phyloP scores from a whole-genome alignment of 2,888 invertebrate species.

The Caenorhabditis becei region DNA sequence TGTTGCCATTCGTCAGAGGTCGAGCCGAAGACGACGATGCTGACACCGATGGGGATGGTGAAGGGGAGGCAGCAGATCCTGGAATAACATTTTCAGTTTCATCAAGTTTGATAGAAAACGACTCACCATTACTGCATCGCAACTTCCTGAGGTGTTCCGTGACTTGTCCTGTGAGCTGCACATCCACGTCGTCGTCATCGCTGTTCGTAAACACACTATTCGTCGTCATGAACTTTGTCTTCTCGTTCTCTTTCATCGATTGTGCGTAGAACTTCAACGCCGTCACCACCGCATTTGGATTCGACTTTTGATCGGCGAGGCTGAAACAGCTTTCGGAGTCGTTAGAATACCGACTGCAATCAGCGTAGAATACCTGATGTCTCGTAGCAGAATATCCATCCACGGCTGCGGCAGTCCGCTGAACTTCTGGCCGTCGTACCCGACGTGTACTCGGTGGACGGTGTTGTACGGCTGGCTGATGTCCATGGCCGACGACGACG shows the following conservation, averaged over 20 bases:
- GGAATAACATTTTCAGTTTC: background rate
- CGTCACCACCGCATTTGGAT: constrained; percentile 88
- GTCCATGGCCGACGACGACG: constrained; percentile 71
- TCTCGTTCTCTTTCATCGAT: constrained; percentile 76
- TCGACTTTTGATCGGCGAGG: constrained; percentile 86
- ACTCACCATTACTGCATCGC: constrained; percentile 56
- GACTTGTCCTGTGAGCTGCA: constrained; percentile 71
- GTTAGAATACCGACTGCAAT: background rate
- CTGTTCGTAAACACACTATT: constrained; percentile 71
- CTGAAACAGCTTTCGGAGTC: constrained; percentile 66
- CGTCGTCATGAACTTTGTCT: constrained; percentile 78
- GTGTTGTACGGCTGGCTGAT: constrained; percentile 80
- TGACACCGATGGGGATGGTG: constrained; percentile 54
- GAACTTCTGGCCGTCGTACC: constrained; percentile 80
- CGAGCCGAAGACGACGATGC: constrained; percentile 57
- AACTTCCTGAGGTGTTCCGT: constrained; percentile 70
- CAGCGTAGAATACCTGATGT: constrained; percentile 72
- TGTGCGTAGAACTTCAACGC: constrained; percentile 91
- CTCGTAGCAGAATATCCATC: constrained; percentile 78
- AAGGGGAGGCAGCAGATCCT: constrained; percentile 46
- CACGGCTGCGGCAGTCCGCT: constrained; percentile 80
- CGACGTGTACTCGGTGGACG: constrained; percentile 78
- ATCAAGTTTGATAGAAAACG: background rate
- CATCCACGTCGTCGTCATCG: constrained; percentile 70
- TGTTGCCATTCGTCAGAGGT: constrained; percentile 54